phyloP scores from a whole-genome alignment of 2,113 vertebrate genomes.

The Myocastor coypus region DNA sequence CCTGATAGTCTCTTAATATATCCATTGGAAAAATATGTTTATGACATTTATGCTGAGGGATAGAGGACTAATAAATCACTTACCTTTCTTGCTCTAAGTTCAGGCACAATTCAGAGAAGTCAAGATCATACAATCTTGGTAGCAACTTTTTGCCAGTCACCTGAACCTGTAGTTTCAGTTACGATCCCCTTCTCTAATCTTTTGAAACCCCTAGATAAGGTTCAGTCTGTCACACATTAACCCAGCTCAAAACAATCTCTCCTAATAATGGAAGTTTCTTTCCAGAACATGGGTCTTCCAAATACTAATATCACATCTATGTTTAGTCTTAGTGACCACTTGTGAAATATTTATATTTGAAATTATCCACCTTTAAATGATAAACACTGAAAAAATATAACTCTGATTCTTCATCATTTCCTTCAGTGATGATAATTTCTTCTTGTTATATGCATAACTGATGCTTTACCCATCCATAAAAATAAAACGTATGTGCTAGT shows the following conservation, averaged over 20 bases:
- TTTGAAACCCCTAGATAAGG: neutral
- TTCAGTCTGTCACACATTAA: neutral
- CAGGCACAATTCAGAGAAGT: neutral
- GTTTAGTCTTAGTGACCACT: neutral
- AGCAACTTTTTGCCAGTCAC: neutral
- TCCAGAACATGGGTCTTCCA: neutral
- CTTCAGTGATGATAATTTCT: neutral
- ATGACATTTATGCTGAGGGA: constrained; percentile 55
- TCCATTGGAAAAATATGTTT: constrained; percentile 60
- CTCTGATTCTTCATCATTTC: neutral
- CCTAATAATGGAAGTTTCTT: neutral
- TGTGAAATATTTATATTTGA: constrained; percentile 12
- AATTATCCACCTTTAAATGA: constrained; percentile 16
- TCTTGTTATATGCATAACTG: neutral
- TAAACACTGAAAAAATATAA: constrained; percentile 30
- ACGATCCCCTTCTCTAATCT: neutral
- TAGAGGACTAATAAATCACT: constrained; percentile 64
- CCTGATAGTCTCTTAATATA: constrained; percentile 65
- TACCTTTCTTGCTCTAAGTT: constrained; percentile 20
- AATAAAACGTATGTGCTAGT: neutral
- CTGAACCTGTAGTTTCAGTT: neutral
- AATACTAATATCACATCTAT: neutral
- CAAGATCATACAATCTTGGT: neutral
- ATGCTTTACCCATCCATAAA: neutral
- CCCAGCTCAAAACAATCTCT: neutral